A percentile compares a stretch with the other conserved stretches of the same genome.
Conservation (phyloP, 2,888 invertebrate species). For the Junonia oenone region DNA sequence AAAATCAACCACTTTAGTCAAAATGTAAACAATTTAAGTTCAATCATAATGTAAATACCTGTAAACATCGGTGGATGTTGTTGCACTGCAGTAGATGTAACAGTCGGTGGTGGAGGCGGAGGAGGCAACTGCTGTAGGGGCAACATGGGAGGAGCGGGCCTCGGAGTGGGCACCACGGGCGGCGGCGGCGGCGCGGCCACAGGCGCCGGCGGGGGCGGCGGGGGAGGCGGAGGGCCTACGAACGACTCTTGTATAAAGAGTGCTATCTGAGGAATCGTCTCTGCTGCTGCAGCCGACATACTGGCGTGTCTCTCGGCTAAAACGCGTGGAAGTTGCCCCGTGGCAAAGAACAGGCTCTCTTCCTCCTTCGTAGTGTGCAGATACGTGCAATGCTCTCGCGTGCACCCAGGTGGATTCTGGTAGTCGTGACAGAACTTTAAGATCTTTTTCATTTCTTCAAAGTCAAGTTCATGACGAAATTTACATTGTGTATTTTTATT, state of each 20-base stretch:
- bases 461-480: slow-evolving; percentile 53
- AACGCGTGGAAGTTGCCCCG: slow-evolving; percentile 51
- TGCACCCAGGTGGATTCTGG: slow-evolving; percentile 59
- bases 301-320: slow-evolving; percentile 51
- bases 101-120: slow-evolving; percentile 30
- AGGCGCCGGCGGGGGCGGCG: slow-evolving; percentile 38
- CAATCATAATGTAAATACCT: no score
- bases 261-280: slow-evolving; percentile 39
- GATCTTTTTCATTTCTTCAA: slow-evolving; percentile 54
- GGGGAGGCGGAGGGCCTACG: slow-evolving; percentile 35
- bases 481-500: slow-evolving; percentile 50
- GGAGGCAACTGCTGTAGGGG: slow-evolving; percentile 34
- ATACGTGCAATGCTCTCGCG: slow-evolving; percentile 52
- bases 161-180: slow-evolving; percentile 20
- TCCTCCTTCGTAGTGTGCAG: slow-evolving; percentile 58
- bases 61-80: slow-evolving; percentile 30
- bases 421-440: slow-evolving; percentile 63
- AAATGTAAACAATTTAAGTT: no score
- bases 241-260: slow-evolving; percentile 35
- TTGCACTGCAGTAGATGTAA: slow-evolving; percentile 9
- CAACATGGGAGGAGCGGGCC: slow-evolving; percentile 33
- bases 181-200: slow-evolving; percentile 26
- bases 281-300: slow-evolving; percentile 35
- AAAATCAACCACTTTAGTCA: no score
- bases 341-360: slow-evolving; percentile 46